These are phyloP conservation scores for Calliopsis andreniformis DNA, from an alignment of 1,140 invertebrate genomes.

Conservation along the genomic window DNA sequence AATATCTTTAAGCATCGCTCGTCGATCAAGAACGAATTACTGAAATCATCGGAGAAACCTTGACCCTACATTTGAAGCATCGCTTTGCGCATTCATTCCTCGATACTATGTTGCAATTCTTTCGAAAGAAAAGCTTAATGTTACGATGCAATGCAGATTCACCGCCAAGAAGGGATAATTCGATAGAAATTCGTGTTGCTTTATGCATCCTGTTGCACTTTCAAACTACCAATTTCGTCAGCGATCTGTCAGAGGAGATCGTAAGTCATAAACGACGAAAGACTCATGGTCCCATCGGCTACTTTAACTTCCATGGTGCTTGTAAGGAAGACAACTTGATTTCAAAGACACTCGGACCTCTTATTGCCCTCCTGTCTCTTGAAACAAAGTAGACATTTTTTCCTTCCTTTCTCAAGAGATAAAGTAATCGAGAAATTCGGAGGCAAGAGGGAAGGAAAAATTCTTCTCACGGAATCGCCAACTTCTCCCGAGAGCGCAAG, in stretches of 20 bases:
- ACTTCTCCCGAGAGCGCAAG: neutral
- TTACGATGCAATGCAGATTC: neutral
- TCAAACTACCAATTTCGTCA: conserved; percentile 21
- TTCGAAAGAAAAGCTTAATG: too few relatives aligned
- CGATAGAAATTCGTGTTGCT: too few relatives aligned
- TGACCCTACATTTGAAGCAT: neutral
- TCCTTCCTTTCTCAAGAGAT: neutral
- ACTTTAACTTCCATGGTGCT: neutral
- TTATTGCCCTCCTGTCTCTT: neutral
- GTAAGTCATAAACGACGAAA: conserved; percentile 17
- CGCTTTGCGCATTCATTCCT: neutral
- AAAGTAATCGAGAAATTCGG: neutral
- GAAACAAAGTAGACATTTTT: neutral
- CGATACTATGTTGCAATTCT: too few relatives aligned
- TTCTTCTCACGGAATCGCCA: neutral
- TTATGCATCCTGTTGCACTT: conserved; percentile 25
- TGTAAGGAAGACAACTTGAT: too few relatives aligned
- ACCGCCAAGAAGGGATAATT: neutral
- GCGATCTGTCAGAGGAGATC: conserved; percentile 38
- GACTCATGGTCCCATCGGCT: neutral
- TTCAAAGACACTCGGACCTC: neutral
- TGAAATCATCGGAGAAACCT: neutral
- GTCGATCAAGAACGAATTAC: conserved; percentile 10
- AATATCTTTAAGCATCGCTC: neutral
- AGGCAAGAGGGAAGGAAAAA: neutral